Evolutionary conservation across 2,113 vertebrate species (phyloP).

Genomic region (Trochalopteron elliotii): DNA sequence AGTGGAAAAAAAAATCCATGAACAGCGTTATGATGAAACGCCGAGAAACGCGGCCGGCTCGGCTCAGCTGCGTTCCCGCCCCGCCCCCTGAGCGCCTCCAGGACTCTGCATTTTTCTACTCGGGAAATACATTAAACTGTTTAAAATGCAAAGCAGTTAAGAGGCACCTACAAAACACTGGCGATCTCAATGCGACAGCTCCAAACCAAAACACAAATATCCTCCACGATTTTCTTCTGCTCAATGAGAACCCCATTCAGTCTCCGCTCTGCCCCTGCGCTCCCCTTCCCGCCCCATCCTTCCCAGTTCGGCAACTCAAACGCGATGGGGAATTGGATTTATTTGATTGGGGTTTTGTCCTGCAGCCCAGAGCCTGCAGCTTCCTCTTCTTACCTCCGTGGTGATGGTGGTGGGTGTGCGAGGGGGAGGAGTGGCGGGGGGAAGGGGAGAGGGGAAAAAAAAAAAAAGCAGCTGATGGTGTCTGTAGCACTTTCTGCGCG

Average conservation of each 20-base stretch:
- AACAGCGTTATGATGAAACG: constrained; percentile 63
- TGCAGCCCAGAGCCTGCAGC: constrained; percentile 40
- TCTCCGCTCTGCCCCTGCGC: not conserved
- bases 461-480: constrained; percentile 23
- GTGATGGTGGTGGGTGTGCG: constrained; percentile 50
- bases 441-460: not conserved
- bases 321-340: constrained; percentile 34
- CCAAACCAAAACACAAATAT: not conserved
- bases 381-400: constrained; percentile 63
- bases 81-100: constrained; percentile 53
- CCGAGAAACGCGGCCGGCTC: constrained; percentile 52
- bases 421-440: constrained; percentile 20
- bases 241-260: constrained; percentile 5
- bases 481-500: constrained; percentile 40
- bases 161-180: constrained; percentile 33
- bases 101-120: constrained; percentile 46
- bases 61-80: constrained; percentile 57
- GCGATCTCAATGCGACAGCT: constrained; percentile 18
- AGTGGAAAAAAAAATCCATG: not conserved
- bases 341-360: constrained; percentile 46
- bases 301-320: not conserved
- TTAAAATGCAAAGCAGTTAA: constrained; percentile 46
- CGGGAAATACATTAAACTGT: constrained; percentile 42
- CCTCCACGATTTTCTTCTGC: constrained; percentile 8
- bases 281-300: constrained; percentile 1